These are phyloP conservation scores for Dipodomys stephensi DNA, from an alignment of 2,113 vertebrate genomes.

Conservation along the genomic window DNA sequence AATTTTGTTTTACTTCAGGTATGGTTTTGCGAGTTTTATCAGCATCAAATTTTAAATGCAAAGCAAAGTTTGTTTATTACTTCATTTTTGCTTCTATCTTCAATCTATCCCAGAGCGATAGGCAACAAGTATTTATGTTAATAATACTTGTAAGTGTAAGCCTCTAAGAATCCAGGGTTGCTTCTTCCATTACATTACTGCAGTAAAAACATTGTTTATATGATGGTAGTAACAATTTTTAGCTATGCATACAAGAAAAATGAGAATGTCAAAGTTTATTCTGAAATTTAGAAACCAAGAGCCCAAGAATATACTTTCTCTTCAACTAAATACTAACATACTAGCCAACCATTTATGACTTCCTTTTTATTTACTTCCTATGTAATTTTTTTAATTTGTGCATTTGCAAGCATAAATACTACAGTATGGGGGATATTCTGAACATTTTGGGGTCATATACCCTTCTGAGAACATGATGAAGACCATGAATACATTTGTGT, in stretches of 20 bases:
- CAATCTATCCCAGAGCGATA: neutral
- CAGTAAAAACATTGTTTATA: neutral
- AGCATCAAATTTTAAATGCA: conserved; percentile 16
- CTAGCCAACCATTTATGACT: neutral
- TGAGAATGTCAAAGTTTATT: neutral
- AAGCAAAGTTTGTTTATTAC: neutral
- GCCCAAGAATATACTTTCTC: neutral
- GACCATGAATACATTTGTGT: neutral
- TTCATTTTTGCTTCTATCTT: neutral
- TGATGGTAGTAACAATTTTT: neutral
- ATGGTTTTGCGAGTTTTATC: conserved; percentile 28
- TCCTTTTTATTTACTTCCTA: neutral
- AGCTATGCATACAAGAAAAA: neutral
- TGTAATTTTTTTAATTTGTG: neutral
- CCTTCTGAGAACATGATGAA: neutral
- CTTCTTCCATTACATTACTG: neutral
- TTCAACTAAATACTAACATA: neutral
- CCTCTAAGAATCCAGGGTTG: neutral
- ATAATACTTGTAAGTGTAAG: neutral
- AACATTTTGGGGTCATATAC: neutral
- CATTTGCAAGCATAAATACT: neutral
- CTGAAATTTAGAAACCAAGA: conserved; percentile 2
- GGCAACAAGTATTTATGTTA: neutral
- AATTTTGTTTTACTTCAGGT: neutral
- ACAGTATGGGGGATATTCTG: neutral